These are phyloP conservation scores for Garra rufa DNA, from an alignment of 2,113 vertebrate species.

Conservation along the genomic window DNA sequence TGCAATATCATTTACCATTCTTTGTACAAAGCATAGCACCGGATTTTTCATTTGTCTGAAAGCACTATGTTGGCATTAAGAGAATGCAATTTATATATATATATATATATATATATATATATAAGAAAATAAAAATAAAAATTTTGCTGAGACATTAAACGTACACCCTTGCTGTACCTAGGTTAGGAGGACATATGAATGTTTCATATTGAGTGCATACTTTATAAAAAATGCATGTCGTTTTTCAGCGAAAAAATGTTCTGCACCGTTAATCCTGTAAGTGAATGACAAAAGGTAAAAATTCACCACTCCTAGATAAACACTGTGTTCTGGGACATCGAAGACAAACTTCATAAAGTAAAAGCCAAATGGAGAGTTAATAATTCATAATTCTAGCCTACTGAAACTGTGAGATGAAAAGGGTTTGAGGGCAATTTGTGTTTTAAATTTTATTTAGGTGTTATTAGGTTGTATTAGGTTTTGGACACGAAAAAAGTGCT, in stretches of 20 bases:
- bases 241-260: slow-evolving; percentile 17
- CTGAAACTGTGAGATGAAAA: slow-evolving; percentile 34
- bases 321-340: slow-evolving; percentile 16
- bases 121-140: background rate
- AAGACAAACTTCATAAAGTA: slow-evolving; percentile 44
- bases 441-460: slow-evolving; percentile 42
- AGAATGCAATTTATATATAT: background rate
- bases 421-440: slow-evolving; percentile 23
- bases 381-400: slow-evolving; percentile 47
- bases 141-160: background rate
- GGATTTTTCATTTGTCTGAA: background rate
- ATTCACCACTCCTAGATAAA: slow-evolving; percentile 17
- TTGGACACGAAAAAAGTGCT: slow-evolving; percentile 11
- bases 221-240: slow-evolving; percentile 53
- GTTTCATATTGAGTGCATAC: slow-evolving; percentile 52
- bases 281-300: slow-evolving; percentile 43
- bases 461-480: slow-evolving; percentile 39
- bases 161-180: slow-evolving; percentile 17
- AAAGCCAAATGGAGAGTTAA: slow-evolving; percentile 46
- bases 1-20: background rate
- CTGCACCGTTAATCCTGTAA: slow-evolving; percentile 4
- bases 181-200: slow-evolving; percentile 44
- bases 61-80: background rate
- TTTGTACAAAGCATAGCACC: background rate
- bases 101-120: background rate